Evolutionary conservation across 53 echinoderm and acorn worm genomes (phyloP), one percentile per base, ranked within the genome.

Genomic region (Crossaster papposus): DNA sequence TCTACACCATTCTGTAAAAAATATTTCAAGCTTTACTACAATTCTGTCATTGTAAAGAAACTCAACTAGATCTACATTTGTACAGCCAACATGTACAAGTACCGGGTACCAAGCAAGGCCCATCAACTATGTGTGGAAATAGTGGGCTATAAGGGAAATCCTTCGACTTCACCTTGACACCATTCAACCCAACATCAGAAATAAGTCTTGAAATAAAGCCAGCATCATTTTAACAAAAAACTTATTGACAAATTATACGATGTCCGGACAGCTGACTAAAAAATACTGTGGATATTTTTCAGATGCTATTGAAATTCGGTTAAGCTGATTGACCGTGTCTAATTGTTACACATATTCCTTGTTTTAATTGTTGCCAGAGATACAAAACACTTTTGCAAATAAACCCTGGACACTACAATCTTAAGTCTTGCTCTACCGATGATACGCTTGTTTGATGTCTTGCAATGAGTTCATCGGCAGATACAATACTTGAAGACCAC

Each of bases 21-120:
- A 87, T 87, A 87, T 87, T 62, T 77, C 77, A 77, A 87, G 58
- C 87, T 87, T n/a, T 76, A 77, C 87, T 87, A 87, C 87, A 87
- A 76, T 87, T 75, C 87, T 55, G 76, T 87, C 87, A 87, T 87
- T 87, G 87, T 87, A 87, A 87, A 85, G 73, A 83, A 83, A 70
- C 70, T 83, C 68, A 70, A 54, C 73, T 85, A 72, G 28, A 28
- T 87, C 87, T 87, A 87, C 62, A 87, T 87, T 87, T 87, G 35
- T 87, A 87, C 87, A 87, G 72, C 77, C 87, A 75, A 51, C 87
- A 63, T 62, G 72, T 87, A 87, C 87, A 58, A 76, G 65, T 82
- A 80, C 80, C 53, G n/a, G n/a, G n/a, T n/a, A n/a, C n/a, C n/a
- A n/a, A n/a, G n/a, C n/a, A 82, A 65, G 68, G 63, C 68, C 82